Evolutionary conservation across 92 coral and sea anemone genomes (phyloP), one percentile per base, ranked within the genome.

Genomic region (Palythoa heliodiscus): DNA sequence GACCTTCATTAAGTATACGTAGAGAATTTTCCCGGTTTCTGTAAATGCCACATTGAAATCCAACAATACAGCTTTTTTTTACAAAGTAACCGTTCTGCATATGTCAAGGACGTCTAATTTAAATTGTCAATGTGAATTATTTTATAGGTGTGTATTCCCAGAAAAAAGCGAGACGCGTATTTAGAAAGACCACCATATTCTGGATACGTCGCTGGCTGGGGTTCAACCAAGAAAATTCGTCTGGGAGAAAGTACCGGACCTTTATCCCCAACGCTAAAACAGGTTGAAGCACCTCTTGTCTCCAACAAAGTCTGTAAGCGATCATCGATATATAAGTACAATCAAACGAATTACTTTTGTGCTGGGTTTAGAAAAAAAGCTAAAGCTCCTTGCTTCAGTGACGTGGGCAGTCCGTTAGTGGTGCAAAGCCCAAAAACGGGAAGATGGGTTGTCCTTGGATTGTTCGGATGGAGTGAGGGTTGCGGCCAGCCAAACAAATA

Each of bases 391-490:
- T 94, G 98, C 68, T 90, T 92, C 78, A 93, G 95, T 35, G 98
- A 94, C 52, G 86, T 94, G 13, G 98, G 98, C 0, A 94, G 98
- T 74, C 98, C 98, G 7, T 85, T 94, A 8, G 98, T 94, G 15
- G 91, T 94, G 79, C 95, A 92, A 54, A 88, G 89, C 20, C 98
- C 98, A 48, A 91, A 91, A 71, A 92, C 93, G 3, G 95, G 95
- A 25, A 91, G 93, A 55, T 94, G 98, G 98, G 87, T 87, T n/a
- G 93, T 94, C 37, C 88, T 94, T 72, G 98, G 98, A 71, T 87
- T 94, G 77, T 94, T 92, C 37, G 98, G 98, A 1, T 94, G 98
- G 98, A 94, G 95, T 57, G 98, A 92, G 39, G 98, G 98, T 9
- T 94, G 98, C 22, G 98, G 92, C 15, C 91, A 85, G 75, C 92